These are phyloP conservation scores for Nibea coibor DNA, from an alignment of 2,113 vertebrate species.

Conservation along the genomic window DNA sequence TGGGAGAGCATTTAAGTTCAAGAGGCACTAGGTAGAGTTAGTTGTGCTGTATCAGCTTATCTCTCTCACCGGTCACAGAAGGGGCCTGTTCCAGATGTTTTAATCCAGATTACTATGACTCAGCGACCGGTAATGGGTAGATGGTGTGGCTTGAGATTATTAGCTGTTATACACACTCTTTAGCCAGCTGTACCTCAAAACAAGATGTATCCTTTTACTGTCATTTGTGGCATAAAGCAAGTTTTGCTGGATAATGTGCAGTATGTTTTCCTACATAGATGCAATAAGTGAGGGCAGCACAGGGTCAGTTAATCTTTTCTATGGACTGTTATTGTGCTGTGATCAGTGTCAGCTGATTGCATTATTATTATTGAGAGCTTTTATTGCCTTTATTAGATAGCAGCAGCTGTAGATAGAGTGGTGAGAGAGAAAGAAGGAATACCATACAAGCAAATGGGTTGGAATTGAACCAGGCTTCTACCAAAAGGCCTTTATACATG, in stretches of 20 bases:
- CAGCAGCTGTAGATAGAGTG: too few relatives aligned
- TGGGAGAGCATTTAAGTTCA: conserved; percentile 6
- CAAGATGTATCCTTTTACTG: conserved; percentile 16
- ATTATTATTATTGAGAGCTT: neutral
- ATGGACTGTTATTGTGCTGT: neutral
- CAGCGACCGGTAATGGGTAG: conserved; percentile 55
- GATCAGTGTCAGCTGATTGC: neutral
- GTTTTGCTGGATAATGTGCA: neutral
- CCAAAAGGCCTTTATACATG: too few relatives aligned
- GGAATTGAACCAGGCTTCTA: too few relatives aligned
- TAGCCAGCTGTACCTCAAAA: conserved; percentile 34
- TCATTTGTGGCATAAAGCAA: neutral
- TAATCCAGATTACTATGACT: conserved; percentile 73
- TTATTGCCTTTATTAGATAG: too few relatives aligned
- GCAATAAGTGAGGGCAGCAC: neutral
- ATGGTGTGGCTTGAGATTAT: conserved; percentile 70
- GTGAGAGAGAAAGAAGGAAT: too few relatives aligned
- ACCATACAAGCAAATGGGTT: too few relatives aligned
- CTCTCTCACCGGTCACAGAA: conserved; percentile 27
- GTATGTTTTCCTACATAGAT: neutral
- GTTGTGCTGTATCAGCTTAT: conserved; percentile 34
- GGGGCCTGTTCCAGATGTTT: conserved; percentile 66
- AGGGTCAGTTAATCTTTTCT: neutral
- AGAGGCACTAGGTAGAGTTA: conserved; percentile 21
- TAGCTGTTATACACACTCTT: conserved; percentile 70